phyloP scores from a whole-genome alignment of 1,140 invertebrate species.

The Luehdorfia chinensis region DNA sequence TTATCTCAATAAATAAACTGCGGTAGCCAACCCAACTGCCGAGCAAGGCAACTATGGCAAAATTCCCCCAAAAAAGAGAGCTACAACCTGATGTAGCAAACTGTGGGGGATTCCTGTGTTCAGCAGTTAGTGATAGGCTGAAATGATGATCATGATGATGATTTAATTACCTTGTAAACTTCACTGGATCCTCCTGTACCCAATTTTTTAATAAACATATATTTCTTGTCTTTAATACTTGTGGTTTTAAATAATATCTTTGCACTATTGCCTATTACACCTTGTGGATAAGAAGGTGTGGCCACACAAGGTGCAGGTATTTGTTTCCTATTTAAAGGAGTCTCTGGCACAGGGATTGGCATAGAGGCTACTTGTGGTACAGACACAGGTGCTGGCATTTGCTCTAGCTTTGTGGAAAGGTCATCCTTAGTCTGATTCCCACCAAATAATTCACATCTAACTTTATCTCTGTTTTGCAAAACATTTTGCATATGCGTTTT shows the following conservation, averaged over 20 bases:
- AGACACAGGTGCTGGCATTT: neutral
- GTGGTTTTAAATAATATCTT: slow-evolving; percentile 65
- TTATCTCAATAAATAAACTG: no score
- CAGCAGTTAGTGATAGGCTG: no score
- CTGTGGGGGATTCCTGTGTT: no score
- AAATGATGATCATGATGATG: no score
- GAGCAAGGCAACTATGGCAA: no score
- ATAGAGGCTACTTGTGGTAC: neutral
- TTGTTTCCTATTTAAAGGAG: slow-evolving; percentile 51
- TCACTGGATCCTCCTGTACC: slow-evolving; percentile 73
- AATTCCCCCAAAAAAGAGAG: no score
- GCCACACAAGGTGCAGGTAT: slow-evolving; percentile 45
- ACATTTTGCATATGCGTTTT: slow-evolving; percentile 38
- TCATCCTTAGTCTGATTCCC: slow-evolving; percentile 33
- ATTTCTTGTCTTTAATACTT: slow-evolving; percentile 70
- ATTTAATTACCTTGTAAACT: slow-evolving; percentile 64
- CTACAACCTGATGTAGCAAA: no score
- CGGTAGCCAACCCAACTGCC: no score
- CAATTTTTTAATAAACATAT: slow-evolving; percentile 69
- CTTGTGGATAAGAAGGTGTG: slow-evolving; percentile 63
- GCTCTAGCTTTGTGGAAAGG: neutral
- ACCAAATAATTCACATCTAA: slow-evolving; percentile 58
- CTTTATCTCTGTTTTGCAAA: slow-evolving; percentile 53
- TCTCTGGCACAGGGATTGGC: slow-evolving; percentile 38
- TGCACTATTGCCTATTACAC: slow-evolving; percentile 38